These are phyloP conservation scores for Dugesia japonica DNA, from an alignment of 2,888 invertebrate genomes.

Conservation along the genomic window DNA sequence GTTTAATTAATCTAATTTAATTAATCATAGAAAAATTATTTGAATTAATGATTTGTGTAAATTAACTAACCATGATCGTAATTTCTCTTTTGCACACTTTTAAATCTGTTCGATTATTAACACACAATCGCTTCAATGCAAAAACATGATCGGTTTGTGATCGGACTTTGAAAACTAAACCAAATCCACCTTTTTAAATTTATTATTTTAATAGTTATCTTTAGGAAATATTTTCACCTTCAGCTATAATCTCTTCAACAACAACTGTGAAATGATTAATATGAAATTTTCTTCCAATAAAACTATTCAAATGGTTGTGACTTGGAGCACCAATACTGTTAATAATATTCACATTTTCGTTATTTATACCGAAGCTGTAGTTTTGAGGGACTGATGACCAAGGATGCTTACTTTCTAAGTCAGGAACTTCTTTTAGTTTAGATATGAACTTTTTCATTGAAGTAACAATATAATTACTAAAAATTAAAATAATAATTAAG, in stretches of 20 bases:
- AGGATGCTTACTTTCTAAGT: not conserved
- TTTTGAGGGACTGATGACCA: not conserved
- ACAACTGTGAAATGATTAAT: not conserved
- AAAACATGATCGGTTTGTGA: conserved; percentile 55
- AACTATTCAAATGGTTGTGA: not conserved
- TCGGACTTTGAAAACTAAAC: conserved; percentile 72
- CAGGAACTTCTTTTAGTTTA: conserved; percentile 15
- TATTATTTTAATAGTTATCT: too few species aligned
- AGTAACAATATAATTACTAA: too few species aligned
- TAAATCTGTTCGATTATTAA: conserved; percentile 73
- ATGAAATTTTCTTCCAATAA: not conserved
- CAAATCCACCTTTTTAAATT: conserved; percentile 90
- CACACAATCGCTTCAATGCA: conserved; percentile 77
- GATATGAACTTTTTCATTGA: not conserved
- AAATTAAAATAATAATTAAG: too few species aligned
- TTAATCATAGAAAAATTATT: too few species aligned
- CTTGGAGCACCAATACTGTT: not conserved
- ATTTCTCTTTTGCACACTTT: conserved; percentile 73
- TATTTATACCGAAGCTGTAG: not conserved
- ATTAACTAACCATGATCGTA: conserved; percentile 66
- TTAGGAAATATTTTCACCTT: not conserved
- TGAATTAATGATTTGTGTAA: too few species aligned
- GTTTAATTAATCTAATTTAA: too few species aligned
- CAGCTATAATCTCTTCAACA: not conserved
- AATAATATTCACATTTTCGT: not conserved